These are phyloP conservation scores for Eulithis prunata DNA, from an alignment of 2,888 invertebrate species.

Conservation along the genomic window DNA sequence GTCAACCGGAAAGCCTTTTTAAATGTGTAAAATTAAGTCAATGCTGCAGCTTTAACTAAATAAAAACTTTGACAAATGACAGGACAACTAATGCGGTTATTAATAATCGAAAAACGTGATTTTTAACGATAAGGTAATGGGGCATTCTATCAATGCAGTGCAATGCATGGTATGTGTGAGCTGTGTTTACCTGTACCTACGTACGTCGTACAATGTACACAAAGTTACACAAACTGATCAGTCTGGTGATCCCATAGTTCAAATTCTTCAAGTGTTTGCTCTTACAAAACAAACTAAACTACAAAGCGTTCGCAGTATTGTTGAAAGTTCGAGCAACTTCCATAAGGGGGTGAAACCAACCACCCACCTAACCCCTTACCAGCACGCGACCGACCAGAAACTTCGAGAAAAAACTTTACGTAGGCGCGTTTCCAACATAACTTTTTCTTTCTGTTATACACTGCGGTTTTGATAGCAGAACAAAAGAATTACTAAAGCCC, in stretches of 20 bases:
- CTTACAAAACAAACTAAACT: too few relatives aligned
- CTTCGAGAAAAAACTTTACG: slow-evolving; percentile 22
- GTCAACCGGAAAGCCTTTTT: slow-evolving; percentile 25
- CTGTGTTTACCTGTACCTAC: too few relatives aligned
- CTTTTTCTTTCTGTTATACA: slow-evolving; percentile 5
- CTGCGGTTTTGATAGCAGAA: slow-evolving; percentile 25
- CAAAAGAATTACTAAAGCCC: slow-evolving; percentile 5
- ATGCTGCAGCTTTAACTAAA: slow-evolving; percentile 20
- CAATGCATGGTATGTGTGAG: too few relatives aligned
- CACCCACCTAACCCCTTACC: neutral
- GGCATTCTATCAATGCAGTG: too few relatives aligned
- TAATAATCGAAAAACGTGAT: slow-evolving; percentile 49
- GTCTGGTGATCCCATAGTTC: too few relatives aligned
- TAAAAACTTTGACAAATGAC: slow-evolving; percentile 42
- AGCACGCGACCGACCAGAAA: slow-evolving; percentile 14
- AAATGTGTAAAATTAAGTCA: slow-evolving; percentile 9
- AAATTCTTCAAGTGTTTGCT: too few relatives aligned
- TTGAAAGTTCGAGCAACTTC: neutral
- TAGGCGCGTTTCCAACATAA: slow-evolving; percentile 4
- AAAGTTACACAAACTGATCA: too few relatives aligned
- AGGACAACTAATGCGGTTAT: slow-evolving; percentile 46
- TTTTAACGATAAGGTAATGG: slow-evolving; percentile 51
- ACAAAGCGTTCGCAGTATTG: neutral
- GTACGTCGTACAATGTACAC: too few relatives aligned
- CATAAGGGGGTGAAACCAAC: neutral